These are phyloP conservation scores for Rhyacophila evoluta DNA, from an alignment of 2,888 invertebrate species.

Conservation along the genomic window DNA sequence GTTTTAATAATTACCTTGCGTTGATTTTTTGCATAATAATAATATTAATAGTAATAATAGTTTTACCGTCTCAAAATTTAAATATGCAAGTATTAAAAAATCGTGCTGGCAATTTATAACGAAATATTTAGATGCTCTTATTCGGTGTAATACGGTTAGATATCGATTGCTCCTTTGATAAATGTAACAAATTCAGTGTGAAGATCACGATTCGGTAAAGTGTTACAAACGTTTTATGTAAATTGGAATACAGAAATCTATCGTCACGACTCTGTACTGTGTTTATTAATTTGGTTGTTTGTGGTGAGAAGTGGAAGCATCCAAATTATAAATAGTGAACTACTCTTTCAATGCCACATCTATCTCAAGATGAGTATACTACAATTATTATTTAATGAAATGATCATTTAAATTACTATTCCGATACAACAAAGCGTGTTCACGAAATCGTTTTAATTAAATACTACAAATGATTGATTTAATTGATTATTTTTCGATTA, in stretches of 20 bases:
- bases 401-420: too few species aligned
- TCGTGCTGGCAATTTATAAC: neutral
- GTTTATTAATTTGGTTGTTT: constrained; percentile 10
- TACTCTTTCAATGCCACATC: neutral
- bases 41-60: too few species aligned
- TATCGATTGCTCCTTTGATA: neutral
- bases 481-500: too few species aligned
- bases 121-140: neutral
- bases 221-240: constrained; percentile 22
- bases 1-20: neutral
- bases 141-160: neutral
- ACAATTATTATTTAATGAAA: too few species aligned
- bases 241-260: neutral
- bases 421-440: too few species aligned
- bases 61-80: neutral
- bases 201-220: constrained; percentile 9
- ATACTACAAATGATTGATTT: too few species aligned
- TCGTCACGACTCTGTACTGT: neutral
- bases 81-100: neutral
- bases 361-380: neutral
- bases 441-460: too few species aligned
- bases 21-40: neutral
- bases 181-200: constrained; percentile 17
- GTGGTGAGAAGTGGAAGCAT: neutral
- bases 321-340: constrained; percentile 5